Base-by-base conservation (phyloP, 2,888 invertebrate species). In the Callimorpha dominula region DNA sequence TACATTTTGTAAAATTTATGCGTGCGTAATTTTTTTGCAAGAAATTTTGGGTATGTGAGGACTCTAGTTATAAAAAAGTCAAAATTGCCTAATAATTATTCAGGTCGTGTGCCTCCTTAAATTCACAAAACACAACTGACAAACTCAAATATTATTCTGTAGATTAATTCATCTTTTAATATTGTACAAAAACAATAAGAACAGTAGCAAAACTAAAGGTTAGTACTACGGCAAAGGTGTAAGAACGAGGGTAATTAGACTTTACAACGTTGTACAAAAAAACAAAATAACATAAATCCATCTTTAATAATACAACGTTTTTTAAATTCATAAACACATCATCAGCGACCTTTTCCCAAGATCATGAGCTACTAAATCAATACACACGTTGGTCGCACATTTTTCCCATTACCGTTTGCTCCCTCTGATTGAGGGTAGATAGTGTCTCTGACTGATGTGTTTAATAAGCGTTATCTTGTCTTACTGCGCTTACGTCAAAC, bases 401-500 rank as follows among this genome's bases (percentile, higher is more conserved):
- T 93, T 93, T 94, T 92, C 92, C 90, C 89, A 89, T 91, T 90
- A 87, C 84, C 84, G 89, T 87, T 86, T 64, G 80, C 83, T 82
- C 84, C 82, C 84, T 79, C 64, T 43, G 94, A 94, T 94, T 82
- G 89, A 90, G 94, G 95, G 95, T 91, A 95, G 95, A 95, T 95
- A 93, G 80, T 91, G 95, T 94, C 95, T 80, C 83, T 87, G 92
- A 91, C 87, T 93, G 94, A 94, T 94, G 89, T 90, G 92, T 92
- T 93, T 94, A 94, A 94, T 94, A 94, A 94, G 94, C 91, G 89
- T 90, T 95, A 95, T 95, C 95, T 90, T 91, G 89, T 90, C 89
- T 88, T 88, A 86, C 88, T 71, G 71, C 54, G 68, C 57, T 71
- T 20, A 73, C 69, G 71, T 75, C 73, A 77, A 69, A 74, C 65